Evolutionary conservation across 2,113 vertebrate genomes (phyloP).

Genomic region (Petaurus breviceps): DNA sequence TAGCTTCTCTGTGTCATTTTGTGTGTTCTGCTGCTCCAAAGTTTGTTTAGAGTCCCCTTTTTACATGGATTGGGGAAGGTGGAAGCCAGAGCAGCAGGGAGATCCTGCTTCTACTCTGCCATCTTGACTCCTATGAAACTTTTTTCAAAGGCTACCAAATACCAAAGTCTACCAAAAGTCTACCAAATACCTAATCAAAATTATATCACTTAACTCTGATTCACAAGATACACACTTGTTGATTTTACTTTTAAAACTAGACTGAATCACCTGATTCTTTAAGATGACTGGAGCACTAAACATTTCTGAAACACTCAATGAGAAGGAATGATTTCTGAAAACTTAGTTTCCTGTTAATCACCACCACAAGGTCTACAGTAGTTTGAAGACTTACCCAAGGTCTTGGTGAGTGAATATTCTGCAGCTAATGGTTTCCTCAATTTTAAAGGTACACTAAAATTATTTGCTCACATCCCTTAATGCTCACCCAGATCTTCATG

Average conservation of each 20-base stretch:
- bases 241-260: constrained; percentile 58
- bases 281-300: neutral
- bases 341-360: neutral
- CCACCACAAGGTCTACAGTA: neutral
- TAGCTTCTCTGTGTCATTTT: too few species aligned
- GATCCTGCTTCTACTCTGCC: too few species aligned
- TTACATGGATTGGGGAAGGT: too few species aligned
- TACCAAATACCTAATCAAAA: constrained; percentile 62
- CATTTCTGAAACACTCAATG: neutral
- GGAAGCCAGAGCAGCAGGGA: too few species aligned
- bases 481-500: constrained; percentile 7
- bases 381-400: constrained; percentile 42
- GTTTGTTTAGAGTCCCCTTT: too few species aligned
- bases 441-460: constrained; percentile 32
- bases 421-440: constrained; percentile 27
- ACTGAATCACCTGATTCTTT: neutral
- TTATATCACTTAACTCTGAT: constrained; percentile 34
- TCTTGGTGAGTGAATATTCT: neutral
- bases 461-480: constrained; percentile 28
- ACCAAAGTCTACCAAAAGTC: too few species aligned
- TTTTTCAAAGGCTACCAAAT: too few species aligned
- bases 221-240: constrained; percentile 34
- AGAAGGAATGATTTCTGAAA: neutral
- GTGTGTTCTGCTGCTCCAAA: too few species aligned
- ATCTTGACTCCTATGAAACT: constrained; percentile 48